These are phyloP conservation scores for Metacarcinus magister DNA, from an alignment of 2,888 invertebrate species.

Conservation along the genomic window DNA sequence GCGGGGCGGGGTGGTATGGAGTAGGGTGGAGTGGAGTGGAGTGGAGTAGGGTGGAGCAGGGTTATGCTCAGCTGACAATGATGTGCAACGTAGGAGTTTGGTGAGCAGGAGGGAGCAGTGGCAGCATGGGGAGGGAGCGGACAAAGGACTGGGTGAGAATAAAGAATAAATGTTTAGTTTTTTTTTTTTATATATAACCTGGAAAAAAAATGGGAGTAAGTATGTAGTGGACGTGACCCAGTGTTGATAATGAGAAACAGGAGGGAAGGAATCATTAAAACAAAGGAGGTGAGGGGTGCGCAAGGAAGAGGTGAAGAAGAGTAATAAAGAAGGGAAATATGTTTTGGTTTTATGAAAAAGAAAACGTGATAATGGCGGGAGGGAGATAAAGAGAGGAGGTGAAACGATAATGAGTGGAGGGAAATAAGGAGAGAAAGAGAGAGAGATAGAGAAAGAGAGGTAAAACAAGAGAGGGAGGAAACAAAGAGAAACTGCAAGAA, in stretches of 20 bases:
- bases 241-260: not conserved
- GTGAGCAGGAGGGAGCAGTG: not conserved
- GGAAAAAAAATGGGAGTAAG: not conserved
- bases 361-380: not conserved
- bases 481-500: no score
- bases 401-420: not conserved
- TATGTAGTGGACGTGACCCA: not conserved
- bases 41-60: not conserved
- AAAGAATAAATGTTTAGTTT: slow-evolving; percentile 7
- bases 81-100: not conserved
- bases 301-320: not conserved
- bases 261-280: not conserved
- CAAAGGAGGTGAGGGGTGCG: not conserved
- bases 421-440: not conserved
- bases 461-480: no score
- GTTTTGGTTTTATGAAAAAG: not conserved
- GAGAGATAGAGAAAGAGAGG: slow-evolving; percentile 26
- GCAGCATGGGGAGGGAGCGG: not conserved
- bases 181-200: not conserved
- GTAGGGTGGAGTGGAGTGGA: no score
- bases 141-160: not conserved
- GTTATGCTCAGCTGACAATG: not conserved
- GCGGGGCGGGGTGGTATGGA: no score
- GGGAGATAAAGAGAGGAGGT: not conserved
- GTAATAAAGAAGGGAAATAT: not conserved